phyloP scores from a whole-genome alignment of 2,888 invertebrate genomes.

The Quadroppia sp. region DNA sequence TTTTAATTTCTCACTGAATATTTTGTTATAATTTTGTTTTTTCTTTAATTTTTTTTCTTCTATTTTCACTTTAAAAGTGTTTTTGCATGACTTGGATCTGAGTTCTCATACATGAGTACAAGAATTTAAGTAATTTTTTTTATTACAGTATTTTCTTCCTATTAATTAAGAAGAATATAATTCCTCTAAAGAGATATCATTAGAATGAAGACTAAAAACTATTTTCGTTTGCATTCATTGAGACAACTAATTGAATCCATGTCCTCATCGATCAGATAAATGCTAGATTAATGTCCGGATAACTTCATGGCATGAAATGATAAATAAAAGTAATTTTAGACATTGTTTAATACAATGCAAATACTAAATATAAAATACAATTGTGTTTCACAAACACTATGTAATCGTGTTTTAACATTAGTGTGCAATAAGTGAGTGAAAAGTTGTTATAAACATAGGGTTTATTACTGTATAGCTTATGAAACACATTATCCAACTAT shows the following conservation, averaged over 20 bases:
- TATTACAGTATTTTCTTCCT: background rate
- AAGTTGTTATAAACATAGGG: background rate
- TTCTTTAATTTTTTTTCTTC: background rate
- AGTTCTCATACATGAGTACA: background rate
- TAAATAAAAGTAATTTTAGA: background rate
- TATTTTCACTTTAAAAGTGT: background rate
- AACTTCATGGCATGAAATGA: background rate
- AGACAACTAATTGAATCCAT: too few species aligned
- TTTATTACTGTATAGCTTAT: background rate
- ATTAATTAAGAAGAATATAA: background rate
- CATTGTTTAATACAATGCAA: background rate
- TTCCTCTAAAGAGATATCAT: too few species aligned
- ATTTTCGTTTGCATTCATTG: too few species aligned
- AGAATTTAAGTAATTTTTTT: too few species aligned
- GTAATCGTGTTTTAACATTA: background rate
- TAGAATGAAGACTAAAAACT: too few species aligned
- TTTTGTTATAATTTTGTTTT: background rate
- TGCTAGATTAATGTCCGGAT: background rate
- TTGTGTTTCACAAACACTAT: slow-evolving; percentile 12
- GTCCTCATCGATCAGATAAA: too few species aligned
- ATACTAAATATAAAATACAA: background rate
- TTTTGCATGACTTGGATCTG: slow-evolving; percentile 4
- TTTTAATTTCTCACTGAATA: background rate
- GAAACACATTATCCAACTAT: background rate
- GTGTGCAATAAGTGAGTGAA: background rate